Percentiles rank a stretch among this genome's conserved stretches.
These are phyloP conservation scores for Andrena bucephala DNA, from an alignment of 2,888 invertebrate genomes.

Conservation along the genomic window DNA sequence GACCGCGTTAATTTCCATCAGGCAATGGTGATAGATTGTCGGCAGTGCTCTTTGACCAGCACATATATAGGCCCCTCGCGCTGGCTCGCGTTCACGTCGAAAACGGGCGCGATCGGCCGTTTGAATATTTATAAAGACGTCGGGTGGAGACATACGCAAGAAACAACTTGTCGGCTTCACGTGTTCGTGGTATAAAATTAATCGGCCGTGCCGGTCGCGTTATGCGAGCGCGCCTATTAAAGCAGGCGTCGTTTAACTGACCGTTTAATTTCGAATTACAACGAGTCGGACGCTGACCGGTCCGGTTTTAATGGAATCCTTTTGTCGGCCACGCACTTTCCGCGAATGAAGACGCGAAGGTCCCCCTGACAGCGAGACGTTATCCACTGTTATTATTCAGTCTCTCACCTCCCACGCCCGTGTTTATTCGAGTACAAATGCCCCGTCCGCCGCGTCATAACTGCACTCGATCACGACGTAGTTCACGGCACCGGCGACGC, in stretches of 20 bases:
- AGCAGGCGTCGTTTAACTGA: slow-evolving; percentile 18
- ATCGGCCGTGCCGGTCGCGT: slow-evolving; percentile 10
- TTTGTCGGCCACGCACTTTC: slow-evolving; percentile 33
- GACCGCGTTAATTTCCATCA: slow-evolving; percentile 23
- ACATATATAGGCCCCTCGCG: not conserved
- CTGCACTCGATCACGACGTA: slow-evolving; percentile 72
- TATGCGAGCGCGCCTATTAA: slow-evolving; percentile 23
- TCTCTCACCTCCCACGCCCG: slow-evolving; percentile 74
- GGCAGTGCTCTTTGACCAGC: not conserved
- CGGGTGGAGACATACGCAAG: not conserved
- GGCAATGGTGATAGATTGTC: not conserved
- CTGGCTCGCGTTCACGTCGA: not conserved
- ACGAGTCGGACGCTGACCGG: not conserved
- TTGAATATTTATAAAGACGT: slow-evolving; percentile 34
- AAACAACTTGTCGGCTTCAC: not conserved
- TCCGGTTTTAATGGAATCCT: slow-evolving; percentile 18
- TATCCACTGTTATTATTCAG: slow-evolving; percentile 74
- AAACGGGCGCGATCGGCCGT: slow-evolving; percentile 7
- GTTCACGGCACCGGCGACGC: slow-evolving; percentile 64
- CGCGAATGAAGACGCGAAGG: slow-evolving; percentile 65
- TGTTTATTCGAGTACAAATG: slow-evolving; percentile 74
- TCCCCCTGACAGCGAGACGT: slow-evolving; percentile 67
- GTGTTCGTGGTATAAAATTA: slow-evolving; percentile 4
- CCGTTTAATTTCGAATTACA: slow-evolving; percentile 37
- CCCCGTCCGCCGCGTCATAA: slow-evolving; percentile 72